Conservation (phyloP, 2,888 invertebrate genomes). For the Cephus runcator region DNA sequence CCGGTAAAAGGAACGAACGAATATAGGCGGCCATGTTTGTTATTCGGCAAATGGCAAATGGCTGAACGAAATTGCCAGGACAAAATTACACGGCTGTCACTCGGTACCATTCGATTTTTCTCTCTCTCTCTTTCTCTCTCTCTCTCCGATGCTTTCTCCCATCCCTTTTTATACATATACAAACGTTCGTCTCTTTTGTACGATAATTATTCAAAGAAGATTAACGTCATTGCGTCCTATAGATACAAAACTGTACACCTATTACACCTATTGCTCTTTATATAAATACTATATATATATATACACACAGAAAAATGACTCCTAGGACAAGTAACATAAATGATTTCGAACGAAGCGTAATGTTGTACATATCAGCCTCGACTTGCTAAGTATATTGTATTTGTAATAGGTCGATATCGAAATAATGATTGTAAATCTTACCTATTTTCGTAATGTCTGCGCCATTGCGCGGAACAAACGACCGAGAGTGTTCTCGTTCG, state of each 20-base stretch:
- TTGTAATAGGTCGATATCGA: conserved; percentile 31
- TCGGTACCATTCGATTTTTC: not conserved
- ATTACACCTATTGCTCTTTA: not conserved
- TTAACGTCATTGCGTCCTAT: not conserved
- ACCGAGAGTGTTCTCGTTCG: conserved; percentile 5
- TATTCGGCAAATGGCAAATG: not conserved
- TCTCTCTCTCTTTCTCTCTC: not conserved
- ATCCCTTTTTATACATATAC: not conserved
- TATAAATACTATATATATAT: not conserved
- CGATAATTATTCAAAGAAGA: not conserved
- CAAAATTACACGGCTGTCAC: not conserved
- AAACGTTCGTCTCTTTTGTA: not conserved
- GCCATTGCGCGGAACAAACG: conserved; percentile 18
- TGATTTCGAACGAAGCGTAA: conserved; percentile 29
- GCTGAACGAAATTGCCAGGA: not conserved
- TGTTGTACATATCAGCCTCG: conserved; percentile 56
- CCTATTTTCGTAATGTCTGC: conserved; percentile 53
- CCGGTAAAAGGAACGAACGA: not conserved
- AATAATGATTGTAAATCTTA: conserved; percentile 41
- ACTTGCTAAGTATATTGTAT: conserved; percentile 32
- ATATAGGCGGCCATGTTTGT: not conserved
- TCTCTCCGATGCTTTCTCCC: not conserved
- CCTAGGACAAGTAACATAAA: conserved; percentile 18
- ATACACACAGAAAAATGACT: not conserved
- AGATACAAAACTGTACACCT: not conserved